phyloP scores from a whole-genome alignment of 2,888 invertebrate species.

The Epistrophe eligans region DNA sequence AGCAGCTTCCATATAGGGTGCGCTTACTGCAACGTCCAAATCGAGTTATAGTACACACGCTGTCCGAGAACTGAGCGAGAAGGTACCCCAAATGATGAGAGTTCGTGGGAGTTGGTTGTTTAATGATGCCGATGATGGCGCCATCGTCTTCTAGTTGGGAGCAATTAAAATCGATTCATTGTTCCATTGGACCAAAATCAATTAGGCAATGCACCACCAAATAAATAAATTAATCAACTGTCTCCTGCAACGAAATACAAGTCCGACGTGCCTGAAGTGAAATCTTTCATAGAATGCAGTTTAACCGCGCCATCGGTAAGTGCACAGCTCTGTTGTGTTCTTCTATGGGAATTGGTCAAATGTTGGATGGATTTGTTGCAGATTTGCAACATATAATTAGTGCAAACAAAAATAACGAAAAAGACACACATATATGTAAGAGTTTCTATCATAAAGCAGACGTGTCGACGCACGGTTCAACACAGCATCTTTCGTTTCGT shows the following conservation, averaged over 20 bases:
- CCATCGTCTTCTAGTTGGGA: conserved; percentile 74
- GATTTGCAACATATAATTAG: conserved; percentile 70
- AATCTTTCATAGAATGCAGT: background rate
- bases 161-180: conserved; percentile 76
- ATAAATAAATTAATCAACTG: conserved; percentile 71
- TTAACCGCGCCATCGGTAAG: no score
- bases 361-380: conserved; percentile 33
- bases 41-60: conserved; percentile 60
- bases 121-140: conserved; percentile 76
- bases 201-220: conserved; percentile 69
- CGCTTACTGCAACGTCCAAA: conserved; percentile 69
- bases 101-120: conserved; percentile 73
- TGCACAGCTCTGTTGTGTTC: conserved; percentile 1
- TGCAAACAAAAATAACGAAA: conserved; percentile 27
- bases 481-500: conserved; percentile 51
- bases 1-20: conserved; percentile 76
- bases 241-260: conserved; percentile 40
- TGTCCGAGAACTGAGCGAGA: conserved; percentile 38
- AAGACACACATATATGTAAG: conserved; percentile 17
- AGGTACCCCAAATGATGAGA: conserved; percentile 70
- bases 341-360: conserved; percentile 33
- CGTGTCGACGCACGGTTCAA: conserved; percentile 63
- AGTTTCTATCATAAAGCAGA: conserved; percentile 56
- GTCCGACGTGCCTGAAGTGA: background rate
- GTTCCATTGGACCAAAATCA: conserved; percentile 71